Evolutionary conservation across 2,888 invertebrate genomes (phyloP).

Genomic region (Melolontha melolontha): DNA sequence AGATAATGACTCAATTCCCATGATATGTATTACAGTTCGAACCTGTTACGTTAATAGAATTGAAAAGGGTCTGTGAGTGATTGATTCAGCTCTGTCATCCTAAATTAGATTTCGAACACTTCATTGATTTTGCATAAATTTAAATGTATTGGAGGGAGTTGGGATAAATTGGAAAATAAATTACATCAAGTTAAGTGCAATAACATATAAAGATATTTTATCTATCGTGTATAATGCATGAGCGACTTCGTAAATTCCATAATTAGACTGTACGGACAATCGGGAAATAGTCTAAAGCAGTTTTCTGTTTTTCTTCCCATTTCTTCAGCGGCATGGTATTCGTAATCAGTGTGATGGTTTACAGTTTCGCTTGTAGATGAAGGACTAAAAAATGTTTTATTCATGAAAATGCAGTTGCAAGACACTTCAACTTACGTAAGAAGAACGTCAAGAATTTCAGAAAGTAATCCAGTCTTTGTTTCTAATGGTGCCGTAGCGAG

Average conservation of each 20-base stretch:
- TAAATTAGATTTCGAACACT: conserved; percentile 38
- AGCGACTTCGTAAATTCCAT: conserved; percentile 68
- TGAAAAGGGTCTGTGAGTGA: conserved; percentile 2
- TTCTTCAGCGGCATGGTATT: conserved; percentile 80
- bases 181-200: too few relatives aligned
- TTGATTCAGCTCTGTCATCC: conserved; percentile 31
- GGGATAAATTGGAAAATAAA: not conserved
- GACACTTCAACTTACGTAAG: conserved; percentile 71
- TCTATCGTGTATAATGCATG: not conserved
- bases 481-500: conserved; percentile 76
- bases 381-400: conserved; percentile 68
- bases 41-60: too few relatives aligned
- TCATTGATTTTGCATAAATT: conserved; percentile 37
- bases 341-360: conserved; percentile 76
- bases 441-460: conserved; percentile 79
- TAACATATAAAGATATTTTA: not conserved
- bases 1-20: conserved; percentile 4
- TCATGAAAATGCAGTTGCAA: conserved; percentile 40
- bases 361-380: conserved; percentile 76
- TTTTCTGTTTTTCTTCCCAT: conserved; percentile 70
- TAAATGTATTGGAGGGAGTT: conserved; percentile 1
- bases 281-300: conserved; percentile 73
- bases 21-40: conserved; percentile 8
- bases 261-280: conserved; percentile 72
- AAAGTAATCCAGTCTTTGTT: conserved; percentile 75